Conservation (phyloP, 2,113 vertebrate species). For the Lycocorax pyrrhopterus region DNA sequence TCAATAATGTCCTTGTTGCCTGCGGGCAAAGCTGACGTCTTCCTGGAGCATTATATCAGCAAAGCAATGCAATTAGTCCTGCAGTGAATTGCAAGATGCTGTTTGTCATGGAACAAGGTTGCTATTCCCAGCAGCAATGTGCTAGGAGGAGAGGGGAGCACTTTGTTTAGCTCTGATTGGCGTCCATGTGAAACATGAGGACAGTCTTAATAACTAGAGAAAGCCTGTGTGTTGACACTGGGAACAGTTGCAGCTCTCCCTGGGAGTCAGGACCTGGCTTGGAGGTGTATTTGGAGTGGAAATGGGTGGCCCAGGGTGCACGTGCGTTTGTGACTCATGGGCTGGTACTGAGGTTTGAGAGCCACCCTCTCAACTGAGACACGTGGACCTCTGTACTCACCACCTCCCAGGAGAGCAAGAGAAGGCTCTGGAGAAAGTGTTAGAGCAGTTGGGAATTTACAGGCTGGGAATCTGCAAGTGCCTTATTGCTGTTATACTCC, state of each 20-base stretch:
- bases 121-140: not conserved
- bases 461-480: not conserved
- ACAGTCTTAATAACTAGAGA: not conserved
- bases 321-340: fast-evolving
- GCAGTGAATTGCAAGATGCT: not conserved
- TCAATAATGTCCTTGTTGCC: slow-evolving; percentile 35
- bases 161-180: not conserved
- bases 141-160: not conserved
- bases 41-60: not conserved
- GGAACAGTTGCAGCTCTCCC: not conserved
- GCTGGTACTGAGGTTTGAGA: not conserved
- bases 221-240: not conserved
- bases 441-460: not conserved
- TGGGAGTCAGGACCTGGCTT: not conserved
- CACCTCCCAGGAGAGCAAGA: not conserved
- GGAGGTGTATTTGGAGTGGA: too few species aligned
- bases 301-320: not conserved
- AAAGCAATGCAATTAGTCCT: slow-evolving; percentile 17
- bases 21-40: slow-evolving; percentile 21
- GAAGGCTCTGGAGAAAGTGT: not conserved
- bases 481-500: not conserved
- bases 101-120: slow-evolving; percentile 13
- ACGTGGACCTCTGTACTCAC: fast-evolving
- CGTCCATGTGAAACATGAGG: not conserved
- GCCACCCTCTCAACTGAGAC: not conserved